These are phyloP conservation scores for Rhagonycha lutea DNA, from an alignment of 2,888 invertebrate species.

Conservation along the genomic window DNA sequence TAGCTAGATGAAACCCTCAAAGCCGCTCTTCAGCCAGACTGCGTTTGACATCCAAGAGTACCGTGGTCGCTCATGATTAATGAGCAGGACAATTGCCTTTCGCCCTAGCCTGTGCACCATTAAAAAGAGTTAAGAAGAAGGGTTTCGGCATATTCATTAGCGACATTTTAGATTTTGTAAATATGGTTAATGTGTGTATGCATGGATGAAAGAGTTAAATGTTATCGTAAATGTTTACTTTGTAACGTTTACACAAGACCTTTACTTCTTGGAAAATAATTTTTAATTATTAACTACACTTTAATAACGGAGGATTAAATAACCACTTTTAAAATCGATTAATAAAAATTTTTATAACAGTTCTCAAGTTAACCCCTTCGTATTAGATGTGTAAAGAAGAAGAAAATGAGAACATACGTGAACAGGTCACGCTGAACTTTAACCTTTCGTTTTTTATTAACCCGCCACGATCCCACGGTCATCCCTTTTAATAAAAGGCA, in stretches of 20 bases:
- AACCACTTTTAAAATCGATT: background rate
- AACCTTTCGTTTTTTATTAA: slow-evolving; percentile 30
- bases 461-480: slow-evolving; percentile 31
- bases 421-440: slow-evolving; percentile 35
- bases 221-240: slow-evolving; percentile 26
- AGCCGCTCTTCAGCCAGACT: slow-evolving; percentile 54
- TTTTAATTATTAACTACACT: slow-evolving; percentile 21
- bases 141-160: slow-evolving; percentile 46
- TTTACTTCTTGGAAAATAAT: slow-evolving; percentile 23
- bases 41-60: slow-evolving; percentile 57
- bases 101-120: slow-evolving; percentile 39
- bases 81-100: slow-evolving; percentile 55
- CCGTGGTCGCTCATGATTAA: slow-evolving; percentile 55
- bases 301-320: slow-evolving; percentile 11
- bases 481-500: slow-evolving; percentile 28
- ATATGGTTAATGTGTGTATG: slow-evolving; percentile 40
- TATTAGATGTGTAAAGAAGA: slow-evolving; percentile 17
- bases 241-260: slow-evolving; percentile 5
- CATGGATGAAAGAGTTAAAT: slow-evolving; percentile 29
- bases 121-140: slow-evolving; percentile 47
- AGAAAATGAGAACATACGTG: slow-evolving; percentile 13
- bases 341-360: background rate
- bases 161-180: slow-evolving; percentile 52
- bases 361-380: slow-evolving; percentile 2
- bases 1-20: slow-evolving; percentile 56